Conservation (phyloP, 2,113 vertebrate genomes). For the Aspidoscelis tigris region DNA sequence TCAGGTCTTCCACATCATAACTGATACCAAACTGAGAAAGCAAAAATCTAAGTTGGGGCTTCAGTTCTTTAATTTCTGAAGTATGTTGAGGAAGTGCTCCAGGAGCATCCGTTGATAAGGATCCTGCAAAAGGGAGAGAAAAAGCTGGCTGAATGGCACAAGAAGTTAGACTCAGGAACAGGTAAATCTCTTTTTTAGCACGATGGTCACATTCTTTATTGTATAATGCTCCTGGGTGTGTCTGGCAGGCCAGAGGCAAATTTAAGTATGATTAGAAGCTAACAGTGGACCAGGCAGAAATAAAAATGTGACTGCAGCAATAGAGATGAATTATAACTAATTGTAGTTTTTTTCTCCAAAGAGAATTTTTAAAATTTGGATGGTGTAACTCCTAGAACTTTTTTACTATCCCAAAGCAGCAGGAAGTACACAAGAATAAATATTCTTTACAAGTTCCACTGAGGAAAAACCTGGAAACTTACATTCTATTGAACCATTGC, state of each 20-base stretch:
- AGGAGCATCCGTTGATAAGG: conserved; percentile 9
- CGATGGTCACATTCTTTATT: background rate
- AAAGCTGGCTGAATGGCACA: background rate
- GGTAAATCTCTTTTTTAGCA: background rate
- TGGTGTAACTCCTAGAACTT: background rate
- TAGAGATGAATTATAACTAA: too few relatives aligned
- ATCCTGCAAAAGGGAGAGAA: conserved; percentile 52
- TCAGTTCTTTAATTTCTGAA: conserved; percentile 66
- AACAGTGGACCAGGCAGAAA: too few relatives aligned
- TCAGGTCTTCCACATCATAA: conserved; percentile 63
- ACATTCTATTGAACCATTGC: background rate
- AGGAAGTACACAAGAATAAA: background rate
- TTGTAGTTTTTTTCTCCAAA: background rate
- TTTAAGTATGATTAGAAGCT: too few relatives aligned
- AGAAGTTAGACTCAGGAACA: background rate
- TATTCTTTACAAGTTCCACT: background rate
- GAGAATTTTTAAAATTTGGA: background rate
- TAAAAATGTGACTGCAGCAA: too few relatives aligned
- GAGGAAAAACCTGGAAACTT: background rate
- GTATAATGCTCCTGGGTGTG: background rate
- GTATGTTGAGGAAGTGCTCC: conserved; percentile 58
- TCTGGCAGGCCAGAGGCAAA: background rate
- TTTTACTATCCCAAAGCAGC: background rate
- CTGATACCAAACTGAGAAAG: conserved; percentile 71
- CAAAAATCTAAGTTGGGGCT: conserved; percentile 70